phyloP scores from a whole-genome alignment of 2,797 vertebrate species.

The Phaenicophaeus curvirostris region DNA sequence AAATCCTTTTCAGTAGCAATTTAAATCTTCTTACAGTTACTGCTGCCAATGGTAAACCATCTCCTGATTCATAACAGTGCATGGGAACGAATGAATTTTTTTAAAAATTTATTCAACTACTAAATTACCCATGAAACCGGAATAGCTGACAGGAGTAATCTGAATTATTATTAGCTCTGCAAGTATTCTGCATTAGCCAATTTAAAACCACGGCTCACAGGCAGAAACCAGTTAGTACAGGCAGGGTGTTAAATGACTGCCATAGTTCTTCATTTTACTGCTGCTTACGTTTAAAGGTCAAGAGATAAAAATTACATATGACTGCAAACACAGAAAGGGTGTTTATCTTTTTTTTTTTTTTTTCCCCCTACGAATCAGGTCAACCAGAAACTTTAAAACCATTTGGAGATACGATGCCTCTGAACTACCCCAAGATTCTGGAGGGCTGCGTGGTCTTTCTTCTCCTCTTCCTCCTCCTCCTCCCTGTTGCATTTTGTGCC shows the following conservation, averaged over 20 bases:
- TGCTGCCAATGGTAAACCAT: constrained; percentile 89
- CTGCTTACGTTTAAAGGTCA: constrained; percentile 86
- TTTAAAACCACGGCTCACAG: constrained; percentile 85
- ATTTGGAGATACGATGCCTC: constrained; percentile 16
- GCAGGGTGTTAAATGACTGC: constrained; percentile 84
- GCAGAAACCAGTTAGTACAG: constrained; percentile 85
- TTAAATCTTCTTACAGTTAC: constrained; percentile 97
- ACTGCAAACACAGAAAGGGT: constrained; percentile 80
- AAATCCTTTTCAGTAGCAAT: constrained; percentile 96
- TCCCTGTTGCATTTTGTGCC: accelerated
- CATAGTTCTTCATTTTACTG: constrained; percentile 85
- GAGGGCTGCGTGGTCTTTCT: not conserved
- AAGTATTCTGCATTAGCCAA: constrained; percentile 87
- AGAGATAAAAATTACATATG: constrained; percentile 85
- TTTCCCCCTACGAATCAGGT: constrained; percentile 46
- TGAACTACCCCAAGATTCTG: not conserved
- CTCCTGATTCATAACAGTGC: constrained; percentile 95
- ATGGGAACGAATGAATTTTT: constrained; percentile 98
- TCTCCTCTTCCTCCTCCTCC: not conserved
- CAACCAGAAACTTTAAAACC: constrained; percentile 75
- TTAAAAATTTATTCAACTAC: constrained; percentile 99
- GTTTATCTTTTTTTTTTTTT: constrained; percentile 72
- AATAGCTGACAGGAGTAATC: constrained; percentile 99
- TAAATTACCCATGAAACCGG: constrained; percentile 99
- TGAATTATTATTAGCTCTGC: constrained; percentile 97